A percentile compares a stretch with the other conserved stretches of the same genome.
phyloP scores from a whole-genome alignment of 2,113 vertebrate genomes.

The Helogale parvula region DNA sequence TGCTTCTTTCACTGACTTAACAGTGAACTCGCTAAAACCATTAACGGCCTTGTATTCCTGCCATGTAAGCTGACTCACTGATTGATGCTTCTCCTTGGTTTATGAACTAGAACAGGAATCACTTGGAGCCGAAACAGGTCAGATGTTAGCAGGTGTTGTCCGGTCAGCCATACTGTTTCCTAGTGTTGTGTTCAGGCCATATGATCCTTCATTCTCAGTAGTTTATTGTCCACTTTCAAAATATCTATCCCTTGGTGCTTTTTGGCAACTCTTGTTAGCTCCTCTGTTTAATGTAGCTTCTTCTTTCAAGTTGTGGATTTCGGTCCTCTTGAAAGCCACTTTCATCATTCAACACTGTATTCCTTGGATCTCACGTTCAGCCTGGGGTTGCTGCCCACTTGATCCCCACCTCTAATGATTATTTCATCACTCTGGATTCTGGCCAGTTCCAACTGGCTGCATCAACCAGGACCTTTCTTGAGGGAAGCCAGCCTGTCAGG shows the following conservation, averaged over 20 bases:
- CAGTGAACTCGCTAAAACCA: not conserved
- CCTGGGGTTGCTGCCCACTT: not conserved
- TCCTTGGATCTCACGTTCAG: slow-evolving; percentile 21
- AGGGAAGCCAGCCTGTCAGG: not conserved
- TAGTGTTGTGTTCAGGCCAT: not conserved
- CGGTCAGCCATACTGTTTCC: not conserved
- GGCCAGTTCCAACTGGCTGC: slow-evolving; percentile 8
- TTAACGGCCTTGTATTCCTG: not conserved
- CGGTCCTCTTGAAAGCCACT: not conserved
- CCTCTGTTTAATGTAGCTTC: slow-evolving; percentile 1
- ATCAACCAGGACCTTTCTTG: not conserved
- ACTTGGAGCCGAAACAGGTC: not conserved
- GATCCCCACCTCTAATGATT: not conserved
- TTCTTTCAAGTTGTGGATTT: slow-evolving; percentile 31
- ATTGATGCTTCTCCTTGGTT: not conserved
- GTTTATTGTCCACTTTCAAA: slow-evolving; percentile 11
- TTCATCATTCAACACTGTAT: not conserved
- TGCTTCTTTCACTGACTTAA: not conserved
- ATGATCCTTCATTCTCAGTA: not conserved
- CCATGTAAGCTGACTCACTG: not conserved
- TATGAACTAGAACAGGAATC: slow-evolving; percentile 22
- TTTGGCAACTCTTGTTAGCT: slow-evolving; percentile 34
- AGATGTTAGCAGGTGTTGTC: not conserved
- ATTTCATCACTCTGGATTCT: slow-evolving; percentile 10
- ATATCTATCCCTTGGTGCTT: not conserved